phyloP scores from a whole-genome alignment of 1,140 invertebrate species.

The Neocloeon triangulifer region DNA sequence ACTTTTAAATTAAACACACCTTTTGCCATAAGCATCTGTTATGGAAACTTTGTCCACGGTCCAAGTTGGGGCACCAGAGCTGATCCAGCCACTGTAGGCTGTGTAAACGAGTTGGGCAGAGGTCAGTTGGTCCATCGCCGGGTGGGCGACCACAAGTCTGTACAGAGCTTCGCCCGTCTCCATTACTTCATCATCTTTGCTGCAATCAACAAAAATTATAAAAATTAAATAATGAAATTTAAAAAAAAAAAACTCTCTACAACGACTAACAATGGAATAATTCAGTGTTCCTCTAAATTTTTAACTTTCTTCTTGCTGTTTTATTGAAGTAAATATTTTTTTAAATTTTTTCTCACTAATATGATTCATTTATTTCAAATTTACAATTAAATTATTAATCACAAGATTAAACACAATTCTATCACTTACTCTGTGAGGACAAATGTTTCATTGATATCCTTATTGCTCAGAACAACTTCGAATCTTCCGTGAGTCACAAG shows the following conservation, averaged over 20 bases:
- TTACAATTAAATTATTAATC: too few species aligned
- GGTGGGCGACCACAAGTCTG: slow-evolving; percentile 69
- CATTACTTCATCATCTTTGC: slow-evolving; percentile 57
- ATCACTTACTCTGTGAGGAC: slow-evolving; percentile 50
- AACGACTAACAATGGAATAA: slow-evolving; percentile 5
- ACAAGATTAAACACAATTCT: slow-evolving; percentile 1
- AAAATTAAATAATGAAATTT: too few species aligned
- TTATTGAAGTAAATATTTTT: too few species aligned
- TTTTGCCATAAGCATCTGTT: slow-evolving; percentile 64
- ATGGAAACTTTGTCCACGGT: slow-evolving; percentile 61
- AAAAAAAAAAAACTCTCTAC: slow-evolving; percentile 1
- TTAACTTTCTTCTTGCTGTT: too few species aligned
- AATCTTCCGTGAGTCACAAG: slow-evolving; percentile 57
- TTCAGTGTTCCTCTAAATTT: not conserved
- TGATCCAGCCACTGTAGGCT: slow-evolving; percentile 78
- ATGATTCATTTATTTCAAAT: too few species aligned
- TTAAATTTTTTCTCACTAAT: too few species aligned
- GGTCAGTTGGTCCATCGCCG: slow-evolving; percentile 45
- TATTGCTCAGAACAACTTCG: slow-evolving; percentile 59
- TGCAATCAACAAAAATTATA: slow-evolving; percentile 14
- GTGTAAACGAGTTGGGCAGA: slow-evolving; percentile 57
- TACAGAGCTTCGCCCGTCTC: slow-evolving; percentile 42
- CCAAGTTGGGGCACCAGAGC: slow-evolving; percentile 55
- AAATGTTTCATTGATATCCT: slow-evolving; percentile 70
- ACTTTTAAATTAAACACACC: slow-evolving; percentile 20